phyloP scores from a whole-genome alignment of 37 sponge, comb jelly and placozoan genomes.

The Theonella swinhoei region DNA sequence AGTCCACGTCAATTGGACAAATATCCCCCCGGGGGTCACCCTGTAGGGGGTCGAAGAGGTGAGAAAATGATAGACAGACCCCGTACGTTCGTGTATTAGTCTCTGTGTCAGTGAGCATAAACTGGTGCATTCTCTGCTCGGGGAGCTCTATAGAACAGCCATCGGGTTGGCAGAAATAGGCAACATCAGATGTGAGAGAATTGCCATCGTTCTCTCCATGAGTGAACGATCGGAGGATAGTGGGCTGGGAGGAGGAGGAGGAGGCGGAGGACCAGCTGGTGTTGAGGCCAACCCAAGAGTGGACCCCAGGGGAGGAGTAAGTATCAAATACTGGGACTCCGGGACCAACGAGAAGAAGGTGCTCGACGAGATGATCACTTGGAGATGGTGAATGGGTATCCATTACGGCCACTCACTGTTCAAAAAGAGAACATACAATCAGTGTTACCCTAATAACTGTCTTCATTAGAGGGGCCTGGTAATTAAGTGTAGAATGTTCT shows the following conservation, averaged over 20 bases:
- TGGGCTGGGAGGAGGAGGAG: neutral
- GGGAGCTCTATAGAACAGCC: slow-evolving; percentile 8
- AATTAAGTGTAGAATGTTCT: too few species aligned
- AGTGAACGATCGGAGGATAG: slow-evolving; percentile 53
- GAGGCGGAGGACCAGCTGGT: neutral
- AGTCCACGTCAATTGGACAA: neutral
- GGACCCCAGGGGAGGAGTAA: neutral
- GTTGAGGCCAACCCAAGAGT: neutral
- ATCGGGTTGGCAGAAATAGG: slow-evolving; percentile 78
- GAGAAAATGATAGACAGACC: slow-evolving; percentile 60
- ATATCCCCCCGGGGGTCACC: neutral
- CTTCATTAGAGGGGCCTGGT: too few species aligned
- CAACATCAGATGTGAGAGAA: slow-evolving; percentile 48
- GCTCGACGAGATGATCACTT: slow-evolving; percentile 32
- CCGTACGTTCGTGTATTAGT: slow-evolving; percentile 66
- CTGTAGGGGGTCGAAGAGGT: slow-evolving; percentile 22
- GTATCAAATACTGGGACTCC: neutral
- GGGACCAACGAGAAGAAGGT: slow-evolving; percentile 59
- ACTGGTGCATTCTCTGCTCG: slow-evolving; percentile 47
- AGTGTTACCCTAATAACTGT: too few species aligned
- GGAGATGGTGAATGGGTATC: neutral
- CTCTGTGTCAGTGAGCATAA: slow-evolving; percentile 85
- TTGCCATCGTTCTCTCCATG: slow-evolving; percentile 10
- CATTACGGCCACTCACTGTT: too few species aligned
- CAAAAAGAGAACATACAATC: too few species aligned